Conservation (phyloP, 2,888 invertebrate genomes). For the Cosmia pyralina region DNA sequence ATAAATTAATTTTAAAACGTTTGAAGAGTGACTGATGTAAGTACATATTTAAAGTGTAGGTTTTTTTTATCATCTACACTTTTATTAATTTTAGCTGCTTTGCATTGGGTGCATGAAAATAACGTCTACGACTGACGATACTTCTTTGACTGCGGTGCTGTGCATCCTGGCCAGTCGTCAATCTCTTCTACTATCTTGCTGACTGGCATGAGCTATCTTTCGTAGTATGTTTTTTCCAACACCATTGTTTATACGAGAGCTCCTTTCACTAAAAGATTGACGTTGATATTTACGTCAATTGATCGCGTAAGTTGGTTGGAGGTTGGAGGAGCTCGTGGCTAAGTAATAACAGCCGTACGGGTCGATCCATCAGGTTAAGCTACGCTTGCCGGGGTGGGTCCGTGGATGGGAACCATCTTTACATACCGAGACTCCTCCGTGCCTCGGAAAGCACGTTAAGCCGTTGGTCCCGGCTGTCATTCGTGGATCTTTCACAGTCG, state of each 20-base stretch:
- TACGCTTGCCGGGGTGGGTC: too few relatives aligned
- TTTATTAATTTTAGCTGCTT: neutral
- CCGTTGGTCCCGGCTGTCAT: too few relatives aligned
- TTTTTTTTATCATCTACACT: neutral
- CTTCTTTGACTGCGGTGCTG: neutral
- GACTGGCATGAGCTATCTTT: neutral
- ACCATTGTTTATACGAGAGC: neutral
- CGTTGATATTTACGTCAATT: neutral
- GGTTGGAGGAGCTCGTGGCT: too few relatives aligned
- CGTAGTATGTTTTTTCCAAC: neutral
- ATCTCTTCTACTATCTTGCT: neutral
- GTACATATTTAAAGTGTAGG: neutral
- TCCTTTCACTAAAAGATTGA: neutral
- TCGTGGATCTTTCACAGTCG: too few relatives aligned
- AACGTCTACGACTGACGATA: neutral
- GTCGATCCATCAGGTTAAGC: too few relatives aligned
- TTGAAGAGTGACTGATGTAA: neutral
- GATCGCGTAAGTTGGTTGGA: too few relatives aligned
- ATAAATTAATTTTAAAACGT: neutral
- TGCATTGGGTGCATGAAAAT: neutral
- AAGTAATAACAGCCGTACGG: too few relatives aligned
- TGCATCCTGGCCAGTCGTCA: neutral
- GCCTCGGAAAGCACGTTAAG: too few relatives aligned
- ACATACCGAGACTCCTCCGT: too few relatives aligned
- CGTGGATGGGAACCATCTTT: too few relatives aligned